Evolutionary conservation across 2,113 vertebrate species (phyloP), one percentile per base, ranked within the genome.

Genomic region (Physeter macrocephalus): DNA sequence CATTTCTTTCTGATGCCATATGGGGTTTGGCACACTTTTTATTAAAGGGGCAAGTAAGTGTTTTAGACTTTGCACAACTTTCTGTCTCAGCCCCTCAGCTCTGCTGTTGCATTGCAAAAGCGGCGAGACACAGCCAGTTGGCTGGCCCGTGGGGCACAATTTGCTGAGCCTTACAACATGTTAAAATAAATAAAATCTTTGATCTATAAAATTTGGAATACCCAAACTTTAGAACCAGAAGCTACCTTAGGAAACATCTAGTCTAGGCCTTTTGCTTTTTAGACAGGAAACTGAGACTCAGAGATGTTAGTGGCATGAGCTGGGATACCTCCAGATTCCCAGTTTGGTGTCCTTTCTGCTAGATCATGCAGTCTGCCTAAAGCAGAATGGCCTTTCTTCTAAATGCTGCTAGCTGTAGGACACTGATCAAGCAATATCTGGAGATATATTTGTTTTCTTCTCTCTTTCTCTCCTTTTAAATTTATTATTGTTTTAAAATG

Each of bases 221-320:
- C 69, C 29, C 25, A 62, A 64, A 87, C 49, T 86, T 71, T 83
- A 95, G 81, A 88, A 78, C 25, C 17, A 14, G 74, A 85, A 82
- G 31, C 66, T 29, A 34, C n/a, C 54, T 62, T 81, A 66, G 41
- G 39, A 74, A 90, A 61, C 4, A 54, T 31, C 2, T 75, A n/a
- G 49, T 78, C 43, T 66, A 62, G 85, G 46, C 2, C 69, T 49
- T 82, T 92, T 31, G 11, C 64, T 34, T 77, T 85, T 36, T 36
- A n/a, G 1, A 41, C 20, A 86, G 77, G n/a, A 75, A 66, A 52
- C 10, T 3, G n/a, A 92, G 34, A 34, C 57, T 67, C 43, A 31
- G 57, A 67, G n/a, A 43, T 46, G 57, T 66, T 36, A 62, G 64
- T 2, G 9, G 3, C 34, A 2, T 41, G 54, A 62, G 13, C 1